Base-by-base conservation (phyloP, 2,797 vertebrate genomes). In the Enteromius radiatus region DNA sequence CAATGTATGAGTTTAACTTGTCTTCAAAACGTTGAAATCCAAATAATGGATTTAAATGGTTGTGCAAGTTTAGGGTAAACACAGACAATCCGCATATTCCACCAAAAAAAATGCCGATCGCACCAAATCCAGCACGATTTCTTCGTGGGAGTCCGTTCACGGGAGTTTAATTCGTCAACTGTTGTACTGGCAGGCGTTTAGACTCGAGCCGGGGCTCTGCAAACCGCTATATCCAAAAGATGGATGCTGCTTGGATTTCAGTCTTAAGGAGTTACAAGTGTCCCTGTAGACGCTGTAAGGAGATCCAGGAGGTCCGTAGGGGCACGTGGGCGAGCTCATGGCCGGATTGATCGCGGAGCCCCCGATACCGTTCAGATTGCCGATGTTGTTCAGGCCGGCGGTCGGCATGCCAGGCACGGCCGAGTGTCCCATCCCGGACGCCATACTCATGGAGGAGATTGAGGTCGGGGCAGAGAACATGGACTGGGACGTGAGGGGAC, bases 181-280 rank as follows among this genome's bases (percentile, higher is more conserved):
- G 94, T 98, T 99, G 92, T 99, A 99, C 89, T 99, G 98, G 88
- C 98, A 99, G 21, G 98, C 98, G 89, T 98, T 98, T 86, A 98
- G 96, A 83, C 97, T 94, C 5, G 97, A 95, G 1, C 96, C 96
- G 31, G 97, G 97, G 87, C 96, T 97, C 90, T 98, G 97, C 93
- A 99, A 93, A 86, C 96, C 93, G 91, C 97, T 95, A 93, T 99
- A 99, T 91, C 97, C 97, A 87, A 99, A 99, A 21, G 96, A 95
- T 3, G 97, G 97, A 88, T 99, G 98, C 90, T 98, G 98, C 91
- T 99, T 99, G 89, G 98, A 97, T 92, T 99, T 99, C 85, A 99
- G 98, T 96, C 98, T 95, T 85, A 99, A 96, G 86, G 98, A 98
- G 95, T 97, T 98, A 91, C 98, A 99, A 87, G 97, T 98, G 96